phyloP scores from a whole-genome alignment of 2,113 vertebrate species.

The Callaeas wilsoni region DNA sequence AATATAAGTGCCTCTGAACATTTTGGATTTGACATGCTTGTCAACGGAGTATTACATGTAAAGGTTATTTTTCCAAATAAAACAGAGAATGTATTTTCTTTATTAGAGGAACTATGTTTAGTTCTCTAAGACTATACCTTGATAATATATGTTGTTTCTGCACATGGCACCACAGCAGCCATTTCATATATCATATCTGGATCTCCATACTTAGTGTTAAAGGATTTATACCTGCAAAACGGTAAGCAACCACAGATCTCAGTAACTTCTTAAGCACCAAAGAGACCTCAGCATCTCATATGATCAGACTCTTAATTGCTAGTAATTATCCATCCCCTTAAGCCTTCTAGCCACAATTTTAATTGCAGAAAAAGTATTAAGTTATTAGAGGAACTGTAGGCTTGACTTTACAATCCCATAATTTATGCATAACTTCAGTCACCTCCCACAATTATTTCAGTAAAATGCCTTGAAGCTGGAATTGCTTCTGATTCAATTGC shows the following conservation, averaged over 20 bases:
- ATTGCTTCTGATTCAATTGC: not conserved
- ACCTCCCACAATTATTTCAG: not conserved
- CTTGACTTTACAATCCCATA: not conserved
- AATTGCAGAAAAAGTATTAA: conserved; percentile 24
- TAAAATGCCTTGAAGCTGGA: not conserved
- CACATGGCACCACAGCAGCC: not conserved
- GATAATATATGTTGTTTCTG: not conserved
- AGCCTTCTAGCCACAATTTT: conserved; percentile 10
- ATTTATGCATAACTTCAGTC: not conserved
- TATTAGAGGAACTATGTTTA: not conserved
- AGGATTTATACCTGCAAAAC: not conserved
- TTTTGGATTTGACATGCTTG: not conserved
- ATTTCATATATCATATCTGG: not conserved
- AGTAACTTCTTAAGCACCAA: not conserved
- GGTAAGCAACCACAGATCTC: not conserved
- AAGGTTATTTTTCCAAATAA: not conserved
- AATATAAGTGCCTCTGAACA: not conserved
- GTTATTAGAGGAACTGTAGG: not conserved
- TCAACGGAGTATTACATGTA: not conserved
- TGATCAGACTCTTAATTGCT: not conserved
- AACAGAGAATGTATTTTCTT: not conserved
- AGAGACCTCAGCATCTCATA: not conserved
- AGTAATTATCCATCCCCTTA: conserved; percentile 14
- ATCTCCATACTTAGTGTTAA: not conserved
- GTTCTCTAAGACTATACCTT: not conserved